A percentile compares a stretch with the other conserved stretches of the same genome.
Conservation (phyloP, 2,113 vertebrate species). For the Chunga burmeisteri region DNA sequence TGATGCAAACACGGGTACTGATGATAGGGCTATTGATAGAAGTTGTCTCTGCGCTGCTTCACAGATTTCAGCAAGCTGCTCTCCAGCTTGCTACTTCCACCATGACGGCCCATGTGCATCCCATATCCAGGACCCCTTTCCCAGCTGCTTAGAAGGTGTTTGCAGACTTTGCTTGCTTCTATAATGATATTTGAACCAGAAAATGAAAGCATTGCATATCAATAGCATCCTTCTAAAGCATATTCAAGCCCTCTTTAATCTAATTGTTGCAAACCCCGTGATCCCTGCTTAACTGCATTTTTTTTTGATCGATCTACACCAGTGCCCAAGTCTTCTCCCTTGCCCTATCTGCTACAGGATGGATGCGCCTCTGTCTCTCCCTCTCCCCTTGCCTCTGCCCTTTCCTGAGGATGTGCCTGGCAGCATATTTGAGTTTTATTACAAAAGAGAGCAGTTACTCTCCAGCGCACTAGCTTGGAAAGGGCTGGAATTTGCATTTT, state of each 20-base stretch:
- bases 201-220: background rate
- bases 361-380: background rate
- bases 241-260: background rate
- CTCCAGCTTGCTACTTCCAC: background rate
- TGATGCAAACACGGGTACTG: background rate
- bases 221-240: background rate
- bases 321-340: background rate
- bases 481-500: conserved; percentile 23
- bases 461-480: background rate
- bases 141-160: background rate
- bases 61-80: background rate
- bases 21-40: background rate
- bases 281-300: background rate
- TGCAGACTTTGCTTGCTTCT: background rate
- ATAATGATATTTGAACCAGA: background rate
- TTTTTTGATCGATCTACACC: background rate
- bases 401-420: background rate
- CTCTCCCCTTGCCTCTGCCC: background rate
- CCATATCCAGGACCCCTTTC: background rate
- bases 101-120: fast-evolving
- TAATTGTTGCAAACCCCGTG: background rate
- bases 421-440: background rate
- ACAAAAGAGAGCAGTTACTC: background rate
- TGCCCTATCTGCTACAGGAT: background rate
- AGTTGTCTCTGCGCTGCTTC: background rate